Base-by-base conservation (phyloP, 2,797 vertebrate genomes). In the Denticeps clupeoides region DNA sequence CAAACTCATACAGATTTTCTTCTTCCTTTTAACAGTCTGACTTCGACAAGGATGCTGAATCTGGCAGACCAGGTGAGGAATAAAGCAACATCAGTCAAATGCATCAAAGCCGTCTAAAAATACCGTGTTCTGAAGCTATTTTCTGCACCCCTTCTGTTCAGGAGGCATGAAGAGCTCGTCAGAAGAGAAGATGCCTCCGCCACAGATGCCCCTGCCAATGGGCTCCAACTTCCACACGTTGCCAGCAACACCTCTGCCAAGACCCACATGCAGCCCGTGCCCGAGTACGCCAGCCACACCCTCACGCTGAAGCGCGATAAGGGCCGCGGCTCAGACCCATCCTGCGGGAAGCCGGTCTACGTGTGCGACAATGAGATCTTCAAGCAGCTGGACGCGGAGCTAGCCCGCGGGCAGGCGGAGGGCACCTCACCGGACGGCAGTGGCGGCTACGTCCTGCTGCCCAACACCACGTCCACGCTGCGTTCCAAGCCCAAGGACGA, bases 31-130 rank as follows among this genome's bases (percentile, higher is more conserved):
- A 54, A 60, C 74, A 94, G 86, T 89, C 93, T 7, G 93, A 99
- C 72, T 93, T 89, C 11, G 94, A 97, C 79, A 99, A 99, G 75
- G 94, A 99, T 1, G 90, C 89, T 65, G 94, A 98, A 72, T 88
- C 93, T 57, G 89, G 82, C 82, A 87, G 92, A 89, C 89, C 89
- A 89, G 94, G 95, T 98, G 74, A 91, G 86, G n/a, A n/a, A 42
- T 35, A 21, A 11, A 21, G 21, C 35, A 19, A 38, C 16, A 38
- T 38, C n/a, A n/a, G n/a, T n/a, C n/a, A n/a, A n/a, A n/a, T 25
- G 5, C 35, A 38, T 38, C 18, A 21, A 38, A 21, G 35, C 21
- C 38, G 35, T 38, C 35, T 38, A 21, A 38, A 38, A 19, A 38
- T 19, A 38, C 9, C 5, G 3, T 47, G 21, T 21, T 9, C 9